These are phyloP conservation scores for Spodoptera exigua DNA, from an alignment of 2,888 invertebrate species.

Conservation along the genomic window DNA sequence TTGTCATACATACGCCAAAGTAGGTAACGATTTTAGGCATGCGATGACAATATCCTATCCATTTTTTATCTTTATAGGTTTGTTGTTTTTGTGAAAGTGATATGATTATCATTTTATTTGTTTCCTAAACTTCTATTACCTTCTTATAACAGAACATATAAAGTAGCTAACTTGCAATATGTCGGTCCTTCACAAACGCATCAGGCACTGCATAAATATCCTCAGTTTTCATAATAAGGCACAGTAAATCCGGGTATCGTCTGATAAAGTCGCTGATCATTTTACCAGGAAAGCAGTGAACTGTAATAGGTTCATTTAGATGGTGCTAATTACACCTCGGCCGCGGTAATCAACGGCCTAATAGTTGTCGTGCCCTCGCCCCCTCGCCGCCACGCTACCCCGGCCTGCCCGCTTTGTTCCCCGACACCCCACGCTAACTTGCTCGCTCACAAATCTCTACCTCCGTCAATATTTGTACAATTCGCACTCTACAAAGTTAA, in stretches of 20 bases:
- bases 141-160: background rate
- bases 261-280: constrained; percentile 69
- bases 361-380: constrained; percentile 72
- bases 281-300: constrained; percentile 74
- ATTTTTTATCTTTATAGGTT: too few species aligned
- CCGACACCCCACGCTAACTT: constrained; percentile 59
- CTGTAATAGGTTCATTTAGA: constrained; percentile 82
- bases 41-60: constrained; percentile 12
- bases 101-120: too few species aligned
- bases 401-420: constrained; percentile 55
- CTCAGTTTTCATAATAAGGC: constrained; percentile 13
- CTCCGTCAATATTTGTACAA: constrained; percentile 52
- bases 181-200: background rate
- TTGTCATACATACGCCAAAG: constrained; percentile 22
- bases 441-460: constrained; percentile 59
- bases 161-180: background rate
- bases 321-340: constrained; percentile 81
- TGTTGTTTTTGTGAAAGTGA: too few species aligned
- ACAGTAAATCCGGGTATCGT: constrained; percentile 58
- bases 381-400: constrained; percentile 46
- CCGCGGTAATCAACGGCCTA: constrained; percentile 81
- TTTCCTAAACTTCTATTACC: too few species aligned
- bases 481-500: constrained; percentile 47
- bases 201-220: constrained; percentile 3
- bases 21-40: constrained; percentile 14